A percentile compares a stretch with the other conserved stretches of the same genome.
Conservation (phyloP, 2,113 vertebrate species). For the Anoura caudifer region DNA sequence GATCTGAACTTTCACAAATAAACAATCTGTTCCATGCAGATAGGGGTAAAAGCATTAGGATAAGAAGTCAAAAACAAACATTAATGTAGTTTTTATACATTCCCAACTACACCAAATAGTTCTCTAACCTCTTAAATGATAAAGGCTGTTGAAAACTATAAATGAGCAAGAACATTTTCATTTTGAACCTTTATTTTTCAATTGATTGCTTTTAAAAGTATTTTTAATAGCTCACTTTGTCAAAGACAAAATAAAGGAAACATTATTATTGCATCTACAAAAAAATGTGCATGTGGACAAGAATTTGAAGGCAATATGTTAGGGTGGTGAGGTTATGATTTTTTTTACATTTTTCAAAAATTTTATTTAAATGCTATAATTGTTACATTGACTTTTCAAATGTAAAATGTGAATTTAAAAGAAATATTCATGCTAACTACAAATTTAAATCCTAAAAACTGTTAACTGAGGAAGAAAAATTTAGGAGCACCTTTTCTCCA, state of each 20-base stretch:
- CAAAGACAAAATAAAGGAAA: conserved; percentile 19
- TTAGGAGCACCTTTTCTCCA: not conserved
- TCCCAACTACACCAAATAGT: not conserved
- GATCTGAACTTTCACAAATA: conserved; percentile 3
- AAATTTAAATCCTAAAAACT: not conserved
- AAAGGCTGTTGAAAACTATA: not conserved
- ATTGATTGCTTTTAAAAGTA: not conserved
- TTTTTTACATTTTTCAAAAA: conserved; percentile 14
- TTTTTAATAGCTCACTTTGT: not conserved
- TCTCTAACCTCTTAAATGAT: not conserved
- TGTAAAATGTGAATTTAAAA: not conserved
- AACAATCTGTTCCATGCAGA: not conserved
- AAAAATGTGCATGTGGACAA: conserved; percentile 3
- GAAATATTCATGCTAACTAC: not conserved
- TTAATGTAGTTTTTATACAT: not conserved
- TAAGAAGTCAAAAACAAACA: conserved; percentile 22
- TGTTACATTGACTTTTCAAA: not conserved
- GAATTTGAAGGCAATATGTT: not conserved
- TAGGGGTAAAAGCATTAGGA: not conserved
- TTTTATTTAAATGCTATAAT: conserved; percentile 8
- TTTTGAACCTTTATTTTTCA: conserved; percentile 19
- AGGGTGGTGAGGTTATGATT: not conserved
- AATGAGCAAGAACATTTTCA: not conserved
- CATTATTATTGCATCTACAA: not conserved
- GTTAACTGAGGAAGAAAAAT: not conserved